These are phyloP conservation scores for Paralichthys olivaceus DNA, from an alignment of 2,113 vertebrate genomes.

Conservation along the genomic window DNA sequence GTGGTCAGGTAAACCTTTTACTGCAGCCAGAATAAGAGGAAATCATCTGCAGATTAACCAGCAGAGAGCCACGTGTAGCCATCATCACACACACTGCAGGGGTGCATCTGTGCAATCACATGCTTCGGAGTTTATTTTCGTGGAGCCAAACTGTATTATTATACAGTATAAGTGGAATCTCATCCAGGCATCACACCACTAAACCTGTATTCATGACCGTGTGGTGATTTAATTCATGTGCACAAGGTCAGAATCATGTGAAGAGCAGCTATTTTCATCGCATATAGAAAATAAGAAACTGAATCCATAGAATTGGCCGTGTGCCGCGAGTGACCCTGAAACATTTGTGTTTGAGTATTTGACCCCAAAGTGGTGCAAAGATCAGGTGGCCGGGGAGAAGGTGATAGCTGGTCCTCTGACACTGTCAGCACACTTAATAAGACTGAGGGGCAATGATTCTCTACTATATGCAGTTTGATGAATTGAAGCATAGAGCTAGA, in stretches of 20 bases:
- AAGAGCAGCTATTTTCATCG: not conserved
- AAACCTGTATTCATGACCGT: not conserved
- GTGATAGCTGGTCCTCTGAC: conserved; percentile 10
- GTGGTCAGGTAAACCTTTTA: conserved; percentile 28
- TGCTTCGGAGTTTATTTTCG: conserved; percentile 6
- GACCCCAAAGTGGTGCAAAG: conserved; percentile 24
- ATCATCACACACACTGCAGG: conserved; percentile 39
- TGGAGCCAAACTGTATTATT: not conserved
- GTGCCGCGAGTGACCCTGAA: conserved; percentile 4
- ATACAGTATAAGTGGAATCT: not conserved
- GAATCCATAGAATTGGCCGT: not conserved
- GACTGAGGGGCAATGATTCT: conserved; percentile 27
- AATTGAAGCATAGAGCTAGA: not conserved
- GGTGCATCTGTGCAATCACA: conserved; percentile 21
- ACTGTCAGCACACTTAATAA: conserved; percentile 22
- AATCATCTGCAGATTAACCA: conserved; percentile 3
- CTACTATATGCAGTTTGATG: not conserved
- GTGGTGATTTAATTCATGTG: conserved; percentile 2
- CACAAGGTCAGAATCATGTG: not conserved
- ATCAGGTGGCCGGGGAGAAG: conserved; percentile 18
- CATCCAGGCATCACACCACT: no score
- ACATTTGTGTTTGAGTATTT: conserved; percentile 5
- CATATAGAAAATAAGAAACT: not conserved
- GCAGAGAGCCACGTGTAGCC: not conserved
- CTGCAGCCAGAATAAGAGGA: conserved; percentile 32